phyloP scores from a whole-genome alignment of 2,888 invertebrate genomes.

The Pasiphila rectangulata region DNA sequence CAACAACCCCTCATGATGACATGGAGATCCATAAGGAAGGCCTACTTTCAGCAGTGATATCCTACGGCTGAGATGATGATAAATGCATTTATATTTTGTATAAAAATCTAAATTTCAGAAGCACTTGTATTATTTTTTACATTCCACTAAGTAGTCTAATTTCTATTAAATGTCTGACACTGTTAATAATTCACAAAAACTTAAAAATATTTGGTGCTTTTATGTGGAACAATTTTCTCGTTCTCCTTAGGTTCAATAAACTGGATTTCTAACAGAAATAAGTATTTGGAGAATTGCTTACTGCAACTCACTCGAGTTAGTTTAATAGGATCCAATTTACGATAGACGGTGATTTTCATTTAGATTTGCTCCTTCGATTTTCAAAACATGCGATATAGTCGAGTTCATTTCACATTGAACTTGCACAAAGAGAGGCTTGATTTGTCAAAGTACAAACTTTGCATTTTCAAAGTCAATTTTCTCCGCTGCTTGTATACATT shows the following conservation, averaged over 20 bases:
- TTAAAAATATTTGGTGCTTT: too few species aligned
- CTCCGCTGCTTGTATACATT: not conserved
- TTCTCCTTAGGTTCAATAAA: slow-evolving; percentile 1
- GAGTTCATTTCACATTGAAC: not conserved
- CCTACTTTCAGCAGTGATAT: too few species aligned
- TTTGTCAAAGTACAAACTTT: not conserved
- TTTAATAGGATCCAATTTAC: slow-evolving; percentile 1
- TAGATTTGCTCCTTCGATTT: not conserved
- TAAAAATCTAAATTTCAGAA: too few species aligned
- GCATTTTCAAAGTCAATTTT: not conserved
- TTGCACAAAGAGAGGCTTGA: not conserved
- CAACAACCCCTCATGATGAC: too few species aligned
- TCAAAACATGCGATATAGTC: not conserved
- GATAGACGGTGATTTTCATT: not conserved
- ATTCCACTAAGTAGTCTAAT: too few species aligned
- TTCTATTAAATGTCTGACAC: too few species aligned
- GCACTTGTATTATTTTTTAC: too few species aligned
- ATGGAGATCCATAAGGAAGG: too few species aligned
- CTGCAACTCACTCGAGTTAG: not conserved
- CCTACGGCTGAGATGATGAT: too few species aligned
- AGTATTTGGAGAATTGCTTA: not conserved
- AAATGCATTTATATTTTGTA: too few species aligned
- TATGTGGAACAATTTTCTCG: too few species aligned
- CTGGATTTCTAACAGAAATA: not conserved
- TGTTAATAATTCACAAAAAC: too few species aligned